Evolutionary conservation across 1,140 invertebrate genomes (phyloP).

Genomic region (Linepithema humile): DNA sequence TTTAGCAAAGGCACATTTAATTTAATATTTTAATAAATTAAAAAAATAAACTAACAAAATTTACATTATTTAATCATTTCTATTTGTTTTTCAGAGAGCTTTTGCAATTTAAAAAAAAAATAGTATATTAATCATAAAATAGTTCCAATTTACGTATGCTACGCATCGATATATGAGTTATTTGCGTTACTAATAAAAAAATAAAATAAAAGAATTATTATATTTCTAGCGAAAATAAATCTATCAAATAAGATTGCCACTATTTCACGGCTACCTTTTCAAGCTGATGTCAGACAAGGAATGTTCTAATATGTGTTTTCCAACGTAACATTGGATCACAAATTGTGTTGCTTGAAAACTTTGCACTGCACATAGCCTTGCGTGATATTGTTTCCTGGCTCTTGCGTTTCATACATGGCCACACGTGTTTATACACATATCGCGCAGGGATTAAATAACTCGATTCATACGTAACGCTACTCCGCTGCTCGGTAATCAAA

Average conservation of each 20-base stretch:
- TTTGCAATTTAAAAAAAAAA: neutral
- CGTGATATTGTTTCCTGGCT: slow-evolving; percentile 12
- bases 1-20: neutral
- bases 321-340: neutral
- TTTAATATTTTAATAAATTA: neutral
- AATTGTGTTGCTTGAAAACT: neutral
- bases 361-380: neutral
- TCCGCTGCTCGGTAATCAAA: neutral
- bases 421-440: slow-evolving; percentile 6
- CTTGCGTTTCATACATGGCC: slow-evolving; percentile 9
- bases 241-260: neutral
- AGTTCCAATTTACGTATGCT: too few relatives aligned
- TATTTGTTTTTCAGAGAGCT: too few relatives aligned
- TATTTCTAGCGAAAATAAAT: neutral
- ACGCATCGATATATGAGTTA: neutral
- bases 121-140: neutral
- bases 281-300: neutral
- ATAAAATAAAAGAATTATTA: neutral
- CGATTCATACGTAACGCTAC: neutral
- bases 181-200: neutral
- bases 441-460: slow-evolving; percentile 37
- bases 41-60: neutral
- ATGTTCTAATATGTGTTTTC: neutral
- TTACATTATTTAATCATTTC: neutral
- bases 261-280: neutral